Percentiles rank a stretch among this genome's conserved stretches.
phyloP scores from a whole-genome alignment of 2,113 vertebrate species.

The Myrmecophaga tridactyla region DNA sequence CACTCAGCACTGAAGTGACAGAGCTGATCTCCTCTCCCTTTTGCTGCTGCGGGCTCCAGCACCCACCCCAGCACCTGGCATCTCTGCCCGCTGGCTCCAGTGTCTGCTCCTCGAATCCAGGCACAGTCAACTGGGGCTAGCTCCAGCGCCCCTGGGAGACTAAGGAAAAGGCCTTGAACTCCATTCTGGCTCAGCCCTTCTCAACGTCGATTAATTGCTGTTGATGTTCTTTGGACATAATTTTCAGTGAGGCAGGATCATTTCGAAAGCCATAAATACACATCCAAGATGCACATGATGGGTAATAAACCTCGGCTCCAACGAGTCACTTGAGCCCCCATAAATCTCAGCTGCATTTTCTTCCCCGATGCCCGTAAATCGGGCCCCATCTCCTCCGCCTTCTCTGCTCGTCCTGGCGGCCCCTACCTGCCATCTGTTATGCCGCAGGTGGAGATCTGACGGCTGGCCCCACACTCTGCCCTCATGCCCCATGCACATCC shows the following conservation, averaged over 20 bases:
- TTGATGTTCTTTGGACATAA: conserved; percentile 55
- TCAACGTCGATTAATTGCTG: conserved; percentile 41
- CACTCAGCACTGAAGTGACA: neutral
- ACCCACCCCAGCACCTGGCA: neutral
- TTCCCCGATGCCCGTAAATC: conserved; percentile 74
- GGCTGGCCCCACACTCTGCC: conserved; percentile 56
- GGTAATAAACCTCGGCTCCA: conserved; percentile 74
- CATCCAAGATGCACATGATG: conserved; percentile 66
- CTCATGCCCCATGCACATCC: neutral
- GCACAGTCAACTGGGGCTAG: neutral
- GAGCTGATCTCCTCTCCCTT: neutral
- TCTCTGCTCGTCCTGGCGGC: conserved; percentile 39
- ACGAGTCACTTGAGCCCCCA: conserved; percentile 72
- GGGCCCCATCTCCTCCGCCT: conserved; percentile 69
- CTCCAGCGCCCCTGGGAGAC: neutral
- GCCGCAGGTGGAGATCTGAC: conserved; percentile 67
- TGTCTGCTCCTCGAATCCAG: neutral
- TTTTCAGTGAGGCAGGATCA: conserved; percentile 45
- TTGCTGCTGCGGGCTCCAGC: neutral
- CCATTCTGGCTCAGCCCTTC: neutral
- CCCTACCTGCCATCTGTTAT: conserved; percentile 62
- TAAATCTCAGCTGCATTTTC: conserved; percentile 76
- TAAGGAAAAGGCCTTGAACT: conserved; percentile 4
- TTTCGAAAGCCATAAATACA: conserved; percentile 74
- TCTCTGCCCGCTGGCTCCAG: neutral